Base-by-base conservation (phyloP, 2,797 vertebrate genomes). In the Vultur gryphus region DNA sequence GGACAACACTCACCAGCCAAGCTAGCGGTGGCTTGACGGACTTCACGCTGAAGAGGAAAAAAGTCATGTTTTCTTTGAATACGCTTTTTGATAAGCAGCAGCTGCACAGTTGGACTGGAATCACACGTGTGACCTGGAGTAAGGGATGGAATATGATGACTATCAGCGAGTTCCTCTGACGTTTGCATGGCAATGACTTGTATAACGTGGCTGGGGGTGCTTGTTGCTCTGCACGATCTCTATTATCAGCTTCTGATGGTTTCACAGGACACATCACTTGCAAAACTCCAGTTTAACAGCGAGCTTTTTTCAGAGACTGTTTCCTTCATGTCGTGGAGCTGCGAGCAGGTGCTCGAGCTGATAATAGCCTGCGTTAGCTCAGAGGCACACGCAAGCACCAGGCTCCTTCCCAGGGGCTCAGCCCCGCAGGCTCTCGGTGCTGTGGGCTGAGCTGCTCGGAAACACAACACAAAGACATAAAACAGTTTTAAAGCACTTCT, bases 311-410 rank as follows among this genome's bases (percentile, higher is more conserved):
- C 29, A 26, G n/a, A 16, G 29, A 1, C 18, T 2, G 3, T 83
- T 77, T 33, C 59, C 72, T 54, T 49, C 46, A 4, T 2, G 24
- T 10, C 4, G 52, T 26, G 52, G 20, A 31, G 84, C 55, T 16
- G 44, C 0, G 1, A 48, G 75, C 67, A 31, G 44, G 44, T 28
- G 43, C 49, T 69, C 1, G 6, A 25, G 67, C 55, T 64, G 28
- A 1, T 51, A 26, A 35, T 1, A 58, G n/a, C 61, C 33, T 3
- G 37, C 0, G 6, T 10, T 37, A 17, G n/a, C 69, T 41, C 15
- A 2, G 18, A 28, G 61, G 17, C 67, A 62, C 2, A 2, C 1
- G 1, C 10, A 10, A 16, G 28, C 54, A 29, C 24, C 5, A 11
- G 41, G 48, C 39, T 91, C 33, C 26, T 33, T 7, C 65, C 3